Conservation (phyloP, 1,140 invertebrate species). For the Eupeodes corollae region DNA sequence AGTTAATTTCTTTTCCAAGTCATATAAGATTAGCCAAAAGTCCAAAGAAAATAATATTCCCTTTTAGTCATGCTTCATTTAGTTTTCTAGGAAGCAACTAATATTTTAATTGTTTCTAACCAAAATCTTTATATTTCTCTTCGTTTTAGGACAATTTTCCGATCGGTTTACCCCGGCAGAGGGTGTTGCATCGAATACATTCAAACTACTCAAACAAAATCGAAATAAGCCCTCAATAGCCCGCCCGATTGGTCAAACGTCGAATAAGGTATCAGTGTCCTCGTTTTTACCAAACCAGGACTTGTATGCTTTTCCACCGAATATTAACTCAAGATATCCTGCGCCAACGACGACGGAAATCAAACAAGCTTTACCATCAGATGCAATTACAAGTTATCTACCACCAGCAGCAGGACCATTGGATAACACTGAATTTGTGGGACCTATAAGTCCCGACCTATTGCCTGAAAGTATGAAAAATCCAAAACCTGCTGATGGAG, state of each 20-base stretch:
- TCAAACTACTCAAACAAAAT: slow-evolving; percentile 12
- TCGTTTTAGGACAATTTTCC: slow-evolving; percentile 12
- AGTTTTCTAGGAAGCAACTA: too few species aligned
- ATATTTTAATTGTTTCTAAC: background rate
- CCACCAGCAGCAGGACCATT: slow-evolving; percentile 25
- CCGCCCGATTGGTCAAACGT: slow-evolving; percentile 6
- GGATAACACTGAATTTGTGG: slow-evolving; percentile 19
- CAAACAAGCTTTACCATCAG: slow-evolving; percentile 18
- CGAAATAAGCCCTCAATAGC: slow-evolving; percentile 6
- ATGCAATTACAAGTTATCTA: slow-evolving; percentile 24
- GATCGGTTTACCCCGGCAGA: slow-evolving; percentile 31
- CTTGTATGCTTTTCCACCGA: slow-evolving; percentile 30
- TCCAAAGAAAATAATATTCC: too few species aligned
- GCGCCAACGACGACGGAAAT: slow-evolving; percentile 19
- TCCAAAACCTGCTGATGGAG: background rate
- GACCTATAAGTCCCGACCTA: slow-evolving; percentile 11
- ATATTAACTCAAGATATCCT: slow-evolving; percentile 23
- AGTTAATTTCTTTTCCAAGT: too few species aligned
- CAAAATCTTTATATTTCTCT: background rate
- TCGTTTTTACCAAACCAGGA: slow-evolving; percentile 22
- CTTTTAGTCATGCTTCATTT: too few species aligned
- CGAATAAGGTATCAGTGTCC: slow-evolving; percentile 15
- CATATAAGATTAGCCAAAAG: too few species aligned
- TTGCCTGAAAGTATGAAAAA: background rate
- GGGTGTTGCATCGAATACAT: slow-evolving; percentile 18